phyloP scores from a whole-genome alignment of 2,888 invertebrate genomes.

The Ichneumoninae sp. region DNA sequence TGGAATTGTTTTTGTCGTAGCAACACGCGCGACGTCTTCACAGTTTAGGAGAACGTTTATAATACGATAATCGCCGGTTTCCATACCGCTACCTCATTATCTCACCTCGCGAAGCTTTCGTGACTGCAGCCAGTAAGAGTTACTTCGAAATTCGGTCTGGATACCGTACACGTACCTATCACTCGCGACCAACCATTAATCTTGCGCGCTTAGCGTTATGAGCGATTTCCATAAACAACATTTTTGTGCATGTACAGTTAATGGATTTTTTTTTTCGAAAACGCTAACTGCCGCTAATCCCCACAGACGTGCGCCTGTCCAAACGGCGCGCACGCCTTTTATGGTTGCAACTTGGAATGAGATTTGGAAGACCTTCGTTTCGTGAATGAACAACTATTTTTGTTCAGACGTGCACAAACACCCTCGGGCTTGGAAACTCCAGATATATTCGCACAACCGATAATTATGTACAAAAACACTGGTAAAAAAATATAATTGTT shows the following conservation, averaged over 20 bases:
- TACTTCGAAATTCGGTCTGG: slow-evolving; percentile 31
- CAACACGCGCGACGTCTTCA: not conserved
- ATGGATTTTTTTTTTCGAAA: not conserved
- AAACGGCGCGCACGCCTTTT: not conserved
- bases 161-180: slow-evolving; percentile 36
- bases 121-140: slow-evolving; percentile 45
- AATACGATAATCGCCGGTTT: slow-evolving; percentile 21
- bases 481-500: slow-evolving; percentile 3
- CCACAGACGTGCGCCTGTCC: not conserved
- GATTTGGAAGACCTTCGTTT: not conserved
- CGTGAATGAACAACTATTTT: not conserved
- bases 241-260: not conserved
- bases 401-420: not conserved
- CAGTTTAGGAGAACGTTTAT: slow-evolving; percentile 9
- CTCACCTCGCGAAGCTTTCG: slow-evolving; percentile 35
- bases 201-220: slow-evolving; percentile 36
- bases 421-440: not conserved
- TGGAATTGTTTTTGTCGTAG: not conserved
- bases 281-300: not conserved
- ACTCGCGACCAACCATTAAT: slow-evolving; percentile 34
- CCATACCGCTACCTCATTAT: not conserved
- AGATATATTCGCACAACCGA: slow-evolving; percentile 20
- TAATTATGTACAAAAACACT: slow-evolving; percentile 12
- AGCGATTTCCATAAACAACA: slow-evolving; percentile 29
- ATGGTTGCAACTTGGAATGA: not conserved